A percentile compares a stretch with the other conserved stretches of the same genome.
Evolutionary conservation across 1,140 invertebrate species (phyloP).

Genomic region (Phymorhynchus buccinoides): DNA sequence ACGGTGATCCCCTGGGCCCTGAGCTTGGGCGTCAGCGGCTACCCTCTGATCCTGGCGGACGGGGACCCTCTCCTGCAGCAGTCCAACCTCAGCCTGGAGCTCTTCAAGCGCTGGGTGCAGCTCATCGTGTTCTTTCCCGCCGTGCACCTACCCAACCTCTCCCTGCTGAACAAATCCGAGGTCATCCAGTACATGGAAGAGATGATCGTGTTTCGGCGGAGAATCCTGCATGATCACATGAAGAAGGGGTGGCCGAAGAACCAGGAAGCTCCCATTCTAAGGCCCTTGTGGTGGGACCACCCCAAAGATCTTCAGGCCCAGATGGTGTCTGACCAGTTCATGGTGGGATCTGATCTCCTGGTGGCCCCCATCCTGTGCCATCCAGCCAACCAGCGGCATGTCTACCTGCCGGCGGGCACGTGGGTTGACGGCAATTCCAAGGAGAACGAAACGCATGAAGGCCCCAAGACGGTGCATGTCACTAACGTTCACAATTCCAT

Average conservation of each 20-base stretch:
- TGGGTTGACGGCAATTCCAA: conserved; percentile 44
- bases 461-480: conserved; percentile 26
- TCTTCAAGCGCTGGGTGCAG: conserved; percentile 91
- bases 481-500: not conserved
- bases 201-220: conserved; percentile 81
- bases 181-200: conserved; percentile 78
- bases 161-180: conserved; percentile 87
- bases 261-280: conserved; percentile 75
- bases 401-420: conserved; percentile 78
- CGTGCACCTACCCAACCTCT: conserved; percentile 88
- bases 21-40: conserved; percentile 87
- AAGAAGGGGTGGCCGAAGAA: conserved; percentile 30
- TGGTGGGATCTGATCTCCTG: conserved; percentile 85
- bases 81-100: conserved; percentile 79
- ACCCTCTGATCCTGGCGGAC: conserved; percentile 88
- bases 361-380: conserved; percentile 85
- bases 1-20: conserved; percentile 83
- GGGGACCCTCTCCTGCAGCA: conserved; percentile 90
- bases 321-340: conserved; percentile 85
- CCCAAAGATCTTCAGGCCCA: conserved; percentile 85
- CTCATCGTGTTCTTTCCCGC: conserved; percentile 88
- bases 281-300: conserved; percentile 93
- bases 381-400: conserved; percentile 78
- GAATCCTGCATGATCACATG: conserved; percentile 55
- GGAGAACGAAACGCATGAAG: not conserved